Evolutionary conservation across 1,140 invertebrate species (phyloP).

Genomic region (Amphibalanus amphitrite): DNA sequence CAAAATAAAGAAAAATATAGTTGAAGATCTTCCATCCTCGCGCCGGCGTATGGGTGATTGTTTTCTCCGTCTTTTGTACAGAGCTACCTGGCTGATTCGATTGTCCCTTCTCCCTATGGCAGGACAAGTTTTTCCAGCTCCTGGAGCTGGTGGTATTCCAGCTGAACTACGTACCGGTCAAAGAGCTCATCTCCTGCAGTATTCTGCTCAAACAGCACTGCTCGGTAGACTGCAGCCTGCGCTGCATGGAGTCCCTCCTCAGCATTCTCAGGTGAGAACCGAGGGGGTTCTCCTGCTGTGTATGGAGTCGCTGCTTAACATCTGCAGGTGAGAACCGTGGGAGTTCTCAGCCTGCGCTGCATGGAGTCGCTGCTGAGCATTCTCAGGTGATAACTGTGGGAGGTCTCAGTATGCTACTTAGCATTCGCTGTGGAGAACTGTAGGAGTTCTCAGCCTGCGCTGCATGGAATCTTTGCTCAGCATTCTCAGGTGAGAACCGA

Average conservation of each 20-base stretch:
- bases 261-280: constrained; percentile 55
- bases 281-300: too few species aligned
- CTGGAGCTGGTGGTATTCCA: constrained; percentile 93
- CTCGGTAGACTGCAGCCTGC: constrained; percentile 54
- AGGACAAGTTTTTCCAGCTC: constrained; percentile 86
- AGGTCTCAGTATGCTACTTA: too few species aligned
- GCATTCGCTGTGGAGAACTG: too few species aligned
- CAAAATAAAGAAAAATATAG: too few species aligned
- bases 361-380: constrained; percentile 77
- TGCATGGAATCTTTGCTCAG: constrained; percentile 64
- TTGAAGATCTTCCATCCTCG: too few species aligned
- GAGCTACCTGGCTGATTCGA: too few species aligned
- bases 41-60: neutral
- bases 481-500: too few species aligned
- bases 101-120: too few species aligned
- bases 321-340: too few species aligned
- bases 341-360: constrained; percentile 69
- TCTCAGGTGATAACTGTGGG: constrained; percentile 51
- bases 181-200: constrained; percentile 91
- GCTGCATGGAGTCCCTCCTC: constrained; percentile 72
- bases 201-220: constrained; percentile 69
- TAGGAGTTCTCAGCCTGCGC: too few species aligned
- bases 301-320: too few species aligned
- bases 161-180: constrained; percentile 95
- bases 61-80: constrained; percentile 16